Percentiles rank a stretch among this genome's conserved stretches.
Evolutionary conservation across 2,113 vertebrate genomes (phyloP).

Genomic region (Alces alces): DNA sequence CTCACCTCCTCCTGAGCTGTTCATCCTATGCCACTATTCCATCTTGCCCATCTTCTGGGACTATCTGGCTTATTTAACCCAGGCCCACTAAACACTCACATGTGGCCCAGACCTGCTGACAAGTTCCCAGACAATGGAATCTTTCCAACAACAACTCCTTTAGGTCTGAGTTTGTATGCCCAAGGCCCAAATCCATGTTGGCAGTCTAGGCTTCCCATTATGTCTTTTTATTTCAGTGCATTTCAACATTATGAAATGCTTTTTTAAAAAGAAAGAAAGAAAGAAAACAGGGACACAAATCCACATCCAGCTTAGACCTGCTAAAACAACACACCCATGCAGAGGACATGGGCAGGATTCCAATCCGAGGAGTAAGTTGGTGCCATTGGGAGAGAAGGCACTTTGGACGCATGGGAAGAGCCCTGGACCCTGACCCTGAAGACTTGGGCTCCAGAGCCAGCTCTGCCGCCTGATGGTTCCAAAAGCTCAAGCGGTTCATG

Average conservation of each 20-base stretch:
- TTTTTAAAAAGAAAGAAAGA: not conserved
- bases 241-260: slow-evolving; percentile 50
- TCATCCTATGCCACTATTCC: not conserved
- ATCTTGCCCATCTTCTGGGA: not conserved
- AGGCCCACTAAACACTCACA: not conserved
- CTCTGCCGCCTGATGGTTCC: not conserved
- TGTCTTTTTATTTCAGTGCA: slow-evolving; percentile 30
- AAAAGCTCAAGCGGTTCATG: not conserved
- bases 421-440: not conserved
- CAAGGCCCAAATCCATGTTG: not conserved
- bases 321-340: not conserved
- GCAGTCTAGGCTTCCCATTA: slow-evolving; percentile 1
- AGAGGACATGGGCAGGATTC: not conserved
- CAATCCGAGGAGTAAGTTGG: not conserved
- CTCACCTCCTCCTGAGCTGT: not conserved
- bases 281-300: not conserved
- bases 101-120: not conserved
- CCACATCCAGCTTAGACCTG: not conserved
- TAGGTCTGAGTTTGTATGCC: not conserved
- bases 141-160: not conserved
- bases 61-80: not conserved
- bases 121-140: not conserved
- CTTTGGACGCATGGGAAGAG: not conserved
- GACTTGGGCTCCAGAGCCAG: not conserved
- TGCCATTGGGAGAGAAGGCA: not conserved